phyloP scores from a whole-genome alignment of 2,888 invertebrate species.

The Tenthredo mesomela region DNA sequence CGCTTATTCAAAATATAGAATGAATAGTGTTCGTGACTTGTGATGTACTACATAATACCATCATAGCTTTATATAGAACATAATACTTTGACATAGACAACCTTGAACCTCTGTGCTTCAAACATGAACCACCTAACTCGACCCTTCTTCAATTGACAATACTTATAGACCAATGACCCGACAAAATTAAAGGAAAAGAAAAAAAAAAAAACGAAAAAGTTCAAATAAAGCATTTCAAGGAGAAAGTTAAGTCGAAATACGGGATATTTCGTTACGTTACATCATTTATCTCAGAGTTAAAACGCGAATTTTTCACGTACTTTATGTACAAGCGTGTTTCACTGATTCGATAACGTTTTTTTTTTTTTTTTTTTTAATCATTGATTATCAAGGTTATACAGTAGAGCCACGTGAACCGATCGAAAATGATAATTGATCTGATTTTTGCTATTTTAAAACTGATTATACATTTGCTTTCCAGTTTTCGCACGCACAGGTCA shows the following conservation, averaged over 20 bases:
- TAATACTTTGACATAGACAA: not conserved
- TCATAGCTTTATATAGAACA: not conserved
- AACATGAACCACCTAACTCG: not conserved
- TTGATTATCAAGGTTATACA: not conserved
- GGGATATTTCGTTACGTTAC: conserved; percentile 1
- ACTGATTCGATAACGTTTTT: not conserved
- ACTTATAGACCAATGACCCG: not conserved
- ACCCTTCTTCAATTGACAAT: not conserved
- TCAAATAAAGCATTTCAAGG: not conserved
- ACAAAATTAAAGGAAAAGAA: too few species aligned
- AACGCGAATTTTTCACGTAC: not conserved
- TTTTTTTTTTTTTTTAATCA: not conserved
- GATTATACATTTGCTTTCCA: not conserved
- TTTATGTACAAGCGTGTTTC: not conserved
- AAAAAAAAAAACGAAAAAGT: not conserved
- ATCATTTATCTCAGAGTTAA: not conserved
- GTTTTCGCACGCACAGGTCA: not conserved
- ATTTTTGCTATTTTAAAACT: not conserved
- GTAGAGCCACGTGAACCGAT: not conserved
- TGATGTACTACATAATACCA: not conserved
- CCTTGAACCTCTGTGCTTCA: conserved; percentile 5
- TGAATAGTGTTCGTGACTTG: not conserved
- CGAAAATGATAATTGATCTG: not conserved
- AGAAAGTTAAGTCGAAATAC: not conserved
- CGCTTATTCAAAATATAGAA: not conserved